These are phyloP conservation scores for Petroica traversi DNA, from an alignment of 2,113 vertebrate species.

Conservation along the genomic window DNA sequence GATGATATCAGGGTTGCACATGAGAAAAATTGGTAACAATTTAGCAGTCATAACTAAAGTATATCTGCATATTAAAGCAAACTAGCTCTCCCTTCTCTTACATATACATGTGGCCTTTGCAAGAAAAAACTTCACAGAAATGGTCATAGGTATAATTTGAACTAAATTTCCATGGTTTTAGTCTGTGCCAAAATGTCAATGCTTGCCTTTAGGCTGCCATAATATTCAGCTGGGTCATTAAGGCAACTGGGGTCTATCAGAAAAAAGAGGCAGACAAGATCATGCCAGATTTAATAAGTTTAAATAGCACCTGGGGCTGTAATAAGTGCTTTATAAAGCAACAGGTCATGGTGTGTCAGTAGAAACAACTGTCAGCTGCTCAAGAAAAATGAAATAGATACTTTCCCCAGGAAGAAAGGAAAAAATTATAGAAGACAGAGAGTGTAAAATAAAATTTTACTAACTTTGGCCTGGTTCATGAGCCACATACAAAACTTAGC, in stretches of 20 bases:
- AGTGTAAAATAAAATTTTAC: background rate
- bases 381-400: background rate
- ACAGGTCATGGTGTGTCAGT: constrained; percentile 27
- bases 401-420: background rate
- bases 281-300: constrained; percentile 42
- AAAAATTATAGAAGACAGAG: background rate
- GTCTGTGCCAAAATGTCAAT: constrained; percentile 54
- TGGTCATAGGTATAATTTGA: background rate
- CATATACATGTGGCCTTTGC: background rate
- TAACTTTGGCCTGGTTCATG: background rate
- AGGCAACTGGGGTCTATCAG: constrained; percentile 2
- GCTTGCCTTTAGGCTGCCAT: constrained; percentile 48
- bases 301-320: constrained; percentile 38
- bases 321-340: constrained; percentile 36
- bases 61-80: background rate
- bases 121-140: background rate
- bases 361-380: background rate
- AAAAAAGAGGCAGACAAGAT: constrained; percentile 4
- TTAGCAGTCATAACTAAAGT: background rate
- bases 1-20: background rate
- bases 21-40: background rate
- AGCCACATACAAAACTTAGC: background rate
- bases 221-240: constrained; percentile 44
- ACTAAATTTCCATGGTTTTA: background rate
- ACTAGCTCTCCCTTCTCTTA: background rate